Base-by-base conservation (phyloP, 30 jellyfish, hydroid and myxozoan genomes). In the Morbakka virulenta region DNA sequence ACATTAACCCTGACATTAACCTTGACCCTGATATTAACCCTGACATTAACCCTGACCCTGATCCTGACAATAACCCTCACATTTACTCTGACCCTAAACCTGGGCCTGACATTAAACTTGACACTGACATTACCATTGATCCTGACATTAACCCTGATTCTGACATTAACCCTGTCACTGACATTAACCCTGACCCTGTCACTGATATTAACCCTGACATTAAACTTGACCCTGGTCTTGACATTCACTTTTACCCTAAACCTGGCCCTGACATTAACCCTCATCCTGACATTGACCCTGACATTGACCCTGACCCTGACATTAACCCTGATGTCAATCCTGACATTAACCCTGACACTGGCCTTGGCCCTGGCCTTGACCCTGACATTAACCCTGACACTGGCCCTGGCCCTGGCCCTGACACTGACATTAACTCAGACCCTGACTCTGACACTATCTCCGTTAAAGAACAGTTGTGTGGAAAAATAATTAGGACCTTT, bases 61-160 rank as follows among this genome's bases (percentile, higher is more conserved):
- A 64, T 61, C 76, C 57, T 64, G 28, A 21, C 76, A 28, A 22
- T 64, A 64, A 64, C 76, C 76, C 76, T 64, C 24, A 28, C 76
- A 52, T 32, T 64, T 21, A 24, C 76, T 61, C 57, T 64, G 4
- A 25, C n/a, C n/a, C 76, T 57, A 6, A 17, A 6, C 57, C 17
- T 41, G 17, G 17, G 13, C 17, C 17, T 41, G 57, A 6, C 57
- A 6, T 41, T 41, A 9, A 41, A 9, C 57, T 41, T 41, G 57
- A 41, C 57, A 9, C 17, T 9, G 57, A 6, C 17, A 41, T 41
- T 41, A 17, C 9, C 57, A 9, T 41, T 41, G 57, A 64, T 57
- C 76, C 57, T 24, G 32, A 21, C 57, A 28, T 32, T 64, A 28
- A 64, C 76, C 76, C 57, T 64, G 32, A 64, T 57, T 57, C 57